Percentiles rank a stretch among this genome's conserved stretches.
phyloP scores from a whole-genome alignment of 2,888 invertebrate species.

The Conchocele bisecta region DNA sequence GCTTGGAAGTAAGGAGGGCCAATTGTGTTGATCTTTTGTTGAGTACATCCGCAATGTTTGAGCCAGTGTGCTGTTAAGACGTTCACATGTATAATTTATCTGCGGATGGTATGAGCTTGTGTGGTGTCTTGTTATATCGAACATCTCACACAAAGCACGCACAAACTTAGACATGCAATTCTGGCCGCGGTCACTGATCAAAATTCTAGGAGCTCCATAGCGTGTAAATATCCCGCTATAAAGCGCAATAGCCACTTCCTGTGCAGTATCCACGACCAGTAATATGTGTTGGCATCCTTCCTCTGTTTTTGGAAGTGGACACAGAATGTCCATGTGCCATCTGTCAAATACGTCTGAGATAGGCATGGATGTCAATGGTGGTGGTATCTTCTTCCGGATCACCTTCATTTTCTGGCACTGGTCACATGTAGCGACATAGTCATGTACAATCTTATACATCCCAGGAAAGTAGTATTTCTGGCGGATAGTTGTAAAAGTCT shows the following conservation, averaged over 20 bases:
- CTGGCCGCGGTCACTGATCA: constrained; percentile 55
- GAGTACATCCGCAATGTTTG: constrained; percentile 48
- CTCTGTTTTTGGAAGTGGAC: constrained; percentile 12
- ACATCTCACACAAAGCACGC: constrained; percentile 51
- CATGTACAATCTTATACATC: constrained; percentile 28
- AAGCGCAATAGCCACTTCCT: constrained; percentile 45
- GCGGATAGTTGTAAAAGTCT: constrained; percentile 15
- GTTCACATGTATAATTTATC: constrained; percentile 54
- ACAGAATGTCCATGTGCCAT: constrained; percentile 19
- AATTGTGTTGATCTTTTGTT: constrained; percentile 42
- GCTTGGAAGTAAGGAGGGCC: constrained; percentile 48
- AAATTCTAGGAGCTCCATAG: constrained; percentile 49
- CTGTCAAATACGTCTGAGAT: constrained; percentile 2
- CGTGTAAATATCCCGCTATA: constrained; percentile 55
- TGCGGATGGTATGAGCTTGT: constrained; percentile 56
- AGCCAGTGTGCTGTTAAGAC: constrained; percentile 47
- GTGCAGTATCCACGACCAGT: too few relatives aligned
- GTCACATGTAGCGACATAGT: constrained; percentile 37
- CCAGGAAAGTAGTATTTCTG: constrained; percentile 39
- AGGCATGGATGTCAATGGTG: constrained; percentile 24
- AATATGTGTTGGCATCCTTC: too few relatives aligned
- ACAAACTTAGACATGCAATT: constrained; percentile 55
- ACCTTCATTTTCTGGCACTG: constrained; percentile 35
- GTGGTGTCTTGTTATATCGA: constrained; percentile 39
- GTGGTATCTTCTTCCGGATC: constrained; percentile 6